Percentiles rank a stretch among this genome's conserved stretches.
These are phyloP conservation scores for Ruditapes philippinarum DNA, from an alignment of 1,140 invertebrate species.

Conservation along the genomic window DNA sequence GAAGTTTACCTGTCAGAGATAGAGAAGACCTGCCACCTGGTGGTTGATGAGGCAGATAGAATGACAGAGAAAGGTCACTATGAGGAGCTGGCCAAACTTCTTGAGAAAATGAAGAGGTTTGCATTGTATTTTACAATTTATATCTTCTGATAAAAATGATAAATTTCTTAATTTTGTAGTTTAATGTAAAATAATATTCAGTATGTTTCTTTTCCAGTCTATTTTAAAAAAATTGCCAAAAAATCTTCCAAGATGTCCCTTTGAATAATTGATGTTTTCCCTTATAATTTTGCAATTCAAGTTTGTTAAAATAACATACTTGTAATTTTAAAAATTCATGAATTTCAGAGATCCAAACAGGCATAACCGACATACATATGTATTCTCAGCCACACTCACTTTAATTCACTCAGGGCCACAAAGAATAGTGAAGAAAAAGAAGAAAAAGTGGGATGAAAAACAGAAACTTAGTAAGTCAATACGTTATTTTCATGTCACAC, in stretches of 20 bases:
- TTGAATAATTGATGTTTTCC: no score
- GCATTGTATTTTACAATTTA: not conserved
- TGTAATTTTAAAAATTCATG: no score
- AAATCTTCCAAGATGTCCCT: no score
- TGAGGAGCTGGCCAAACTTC: slow-evolving; percentile 94
- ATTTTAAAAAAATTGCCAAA: no score
- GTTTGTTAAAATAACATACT: no score
- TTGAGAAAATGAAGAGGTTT: slow-evolving; percentile 92
- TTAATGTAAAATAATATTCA: no score
- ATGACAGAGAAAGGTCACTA: slow-evolving; percentile 99
- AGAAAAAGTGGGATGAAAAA: slow-evolving; percentile 86
- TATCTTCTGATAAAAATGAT: no score
- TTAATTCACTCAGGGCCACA: slow-evolving; percentile 94
- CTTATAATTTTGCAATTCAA: no score
- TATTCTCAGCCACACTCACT: slow-evolving; percentile 99
- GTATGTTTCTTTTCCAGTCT: no score
- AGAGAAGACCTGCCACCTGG: slow-evolving; percentile 91
- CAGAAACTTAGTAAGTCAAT: slow-evolving; percentile 77
- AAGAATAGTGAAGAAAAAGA: slow-evolving; percentile 90
- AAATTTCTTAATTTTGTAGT: no score
- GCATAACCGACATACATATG: slow-evolving; percentile 94
- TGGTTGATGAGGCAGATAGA: slow-evolving; percentile 99
- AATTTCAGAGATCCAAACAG: slow-evolving; percentile 87
- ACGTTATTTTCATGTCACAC: no score
- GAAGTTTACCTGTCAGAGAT: slow-evolving; percentile 85